Evolutionary conservation across 2,113 vertebrate species (phyloP), one percentile per base, ranked within the genome.

Genomic region (Neodontobutis hainanensis): DNA sequence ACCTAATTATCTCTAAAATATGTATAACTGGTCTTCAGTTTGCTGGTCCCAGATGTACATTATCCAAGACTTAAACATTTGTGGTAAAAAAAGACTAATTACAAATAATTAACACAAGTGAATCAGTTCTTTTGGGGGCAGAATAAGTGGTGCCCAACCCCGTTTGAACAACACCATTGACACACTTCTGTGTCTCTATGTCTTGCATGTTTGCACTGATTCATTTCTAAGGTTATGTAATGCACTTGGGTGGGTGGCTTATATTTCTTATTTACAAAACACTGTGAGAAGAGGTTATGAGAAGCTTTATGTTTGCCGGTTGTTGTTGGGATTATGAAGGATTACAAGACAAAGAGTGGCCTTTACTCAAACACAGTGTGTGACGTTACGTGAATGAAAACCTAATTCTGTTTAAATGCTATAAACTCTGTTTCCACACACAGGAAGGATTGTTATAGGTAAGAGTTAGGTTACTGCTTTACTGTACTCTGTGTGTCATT

Each of bases 241-340:
- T 12, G 32, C 19, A 12, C 8, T 50, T 44, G 62, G 65, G 45
- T 6, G 19, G 11, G 4, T 3, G n/a, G 36, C 67, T 43, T 61
- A 43, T 5, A 38, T 10, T 44, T 15, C 44, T 79, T 61, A 50
- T 65, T 69, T 43, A 51, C 48, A 60, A 19, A 47, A 53, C 32
- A 1, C 32, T 48, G 64, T 64, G 60, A 43, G 64, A 78, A 64
- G 48, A 61, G 46, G 45, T 40, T 34, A 43, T 40, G 38, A 40
- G 38, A 32, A 65, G 69, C 64, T 57, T 75, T 77, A 71, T 82
- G 68, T 77, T 67, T 67, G 64, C 61, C 48, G 70, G 63, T 68
- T 78, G 55, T 58, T 51, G 43, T 5, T 34, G 7, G 68, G 63
- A 70, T 81, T 67, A 67, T 40, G 14, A 35, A 4, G 51, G 71